Evolutionary conservation across 2,113 vertebrate genomes (phyloP).

Genomic region (Cricetomys ansorgei): DNA sequence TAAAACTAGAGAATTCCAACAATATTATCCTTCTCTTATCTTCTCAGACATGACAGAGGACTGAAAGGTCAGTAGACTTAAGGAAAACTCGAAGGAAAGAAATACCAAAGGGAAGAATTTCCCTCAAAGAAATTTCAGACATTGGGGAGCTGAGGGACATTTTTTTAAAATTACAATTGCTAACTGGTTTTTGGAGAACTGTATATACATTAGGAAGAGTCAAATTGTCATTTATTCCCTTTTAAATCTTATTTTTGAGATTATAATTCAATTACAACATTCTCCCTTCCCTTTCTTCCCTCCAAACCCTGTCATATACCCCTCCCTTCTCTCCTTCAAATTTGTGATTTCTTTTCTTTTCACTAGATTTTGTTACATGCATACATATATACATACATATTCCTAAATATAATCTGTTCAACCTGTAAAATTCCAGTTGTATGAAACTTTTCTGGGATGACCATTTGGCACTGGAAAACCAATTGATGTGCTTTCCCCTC

Average conservation of each 20-base stretch:
- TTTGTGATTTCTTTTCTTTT: neutral
- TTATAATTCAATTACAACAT: neutral
- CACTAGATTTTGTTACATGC: neutral
- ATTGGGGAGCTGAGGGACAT: neutral
- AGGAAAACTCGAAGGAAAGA: neutral
- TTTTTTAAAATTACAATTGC: neutral
- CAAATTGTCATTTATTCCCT: neutral
- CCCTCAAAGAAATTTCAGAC: neutral
- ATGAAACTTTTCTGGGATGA: neutral
- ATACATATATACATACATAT: neutral
- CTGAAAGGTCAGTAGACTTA: neutral
- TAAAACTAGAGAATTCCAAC: neutral
- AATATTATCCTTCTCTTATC: fast-evolving
- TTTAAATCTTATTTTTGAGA: neutral
- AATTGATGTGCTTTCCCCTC: neutral
- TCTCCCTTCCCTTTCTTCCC: neutral
- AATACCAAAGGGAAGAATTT: neutral
- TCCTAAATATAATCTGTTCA: neutral
- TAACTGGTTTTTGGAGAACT: neutral
- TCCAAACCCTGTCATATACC: neutral
- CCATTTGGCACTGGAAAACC: neutral
- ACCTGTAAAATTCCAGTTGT: neutral
- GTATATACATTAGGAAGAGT: neutral
- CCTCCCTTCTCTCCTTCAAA: neutral
- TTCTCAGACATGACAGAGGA: neutral